These are phyloP conservation scores for Drosophila macrospina DNA, from an alignment of 2,888 invertebrate species.

Conservation along the genomic window DNA sequence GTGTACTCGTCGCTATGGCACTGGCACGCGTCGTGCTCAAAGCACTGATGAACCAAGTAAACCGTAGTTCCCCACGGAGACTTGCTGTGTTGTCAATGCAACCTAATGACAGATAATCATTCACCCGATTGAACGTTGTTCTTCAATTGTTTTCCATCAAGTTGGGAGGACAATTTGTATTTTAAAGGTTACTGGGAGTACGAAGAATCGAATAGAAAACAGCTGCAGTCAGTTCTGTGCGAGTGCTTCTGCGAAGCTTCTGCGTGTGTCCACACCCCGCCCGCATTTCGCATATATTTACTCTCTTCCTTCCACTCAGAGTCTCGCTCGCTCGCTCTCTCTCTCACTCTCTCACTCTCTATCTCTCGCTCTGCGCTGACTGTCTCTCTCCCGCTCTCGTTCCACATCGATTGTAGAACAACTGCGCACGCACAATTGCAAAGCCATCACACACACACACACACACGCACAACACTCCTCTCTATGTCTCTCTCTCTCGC, in stretches of 20 bases:
- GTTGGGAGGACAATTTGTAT: constrained; percentile 2
- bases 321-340: background rate
- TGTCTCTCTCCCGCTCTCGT: background rate
- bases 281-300: constrained; percentile 7
- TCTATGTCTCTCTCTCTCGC: background rate
- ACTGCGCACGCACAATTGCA: constrained; percentile 56
- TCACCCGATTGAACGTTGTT: background rate
- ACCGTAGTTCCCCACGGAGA: background rate
- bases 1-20: constrained; percentile 4
- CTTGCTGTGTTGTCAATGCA: too few relatives aligned
- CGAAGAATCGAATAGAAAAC: constrained; percentile 31
- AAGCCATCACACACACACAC: constrained; percentile 26
- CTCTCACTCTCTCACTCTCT: background rate
- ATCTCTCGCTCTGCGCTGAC: background rate
- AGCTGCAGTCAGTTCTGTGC: constrained; percentile 41
- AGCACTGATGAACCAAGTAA: background rate
- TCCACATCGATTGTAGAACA: constrained; percentile 12
- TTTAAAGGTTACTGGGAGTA: background rate
- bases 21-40: background rate
- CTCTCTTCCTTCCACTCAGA: constrained; percentile 1
- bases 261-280: constrained; percentile 38
- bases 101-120: background rate
- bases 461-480: constrained; percentile 5
- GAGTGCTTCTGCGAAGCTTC: constrained; percentile 20
- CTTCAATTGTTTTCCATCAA: too few relatives aligned